Percentiles rank a stretch among this genome's conserved stretches.
These are phyloP conservation scores for Poecilia latipinna DNA, from an alignment of 2,113 vertebrate species.

Conservation along the genomic window DNA sequence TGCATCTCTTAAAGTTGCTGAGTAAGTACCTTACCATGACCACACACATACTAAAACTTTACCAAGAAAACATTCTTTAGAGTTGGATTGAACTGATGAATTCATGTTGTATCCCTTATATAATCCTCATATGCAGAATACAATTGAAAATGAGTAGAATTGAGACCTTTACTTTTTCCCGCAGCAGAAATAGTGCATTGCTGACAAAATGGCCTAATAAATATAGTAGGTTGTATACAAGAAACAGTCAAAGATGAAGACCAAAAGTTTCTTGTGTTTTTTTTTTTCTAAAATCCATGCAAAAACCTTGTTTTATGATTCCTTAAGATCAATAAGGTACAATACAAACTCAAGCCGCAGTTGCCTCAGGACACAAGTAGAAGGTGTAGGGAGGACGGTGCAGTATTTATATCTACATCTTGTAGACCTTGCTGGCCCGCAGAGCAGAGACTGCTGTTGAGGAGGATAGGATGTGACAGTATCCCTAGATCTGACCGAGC, in stretches of 20 bases:
- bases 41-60: neutral
- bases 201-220: too few species aligned
- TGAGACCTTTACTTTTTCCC: too few species aligned
- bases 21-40: too few species aligned
- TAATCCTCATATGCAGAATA: too few species aligned
- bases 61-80: slow-evolving; percentile 6
- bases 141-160: too few species aligned
- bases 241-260: neutral
- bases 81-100: neutral
- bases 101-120: neutral
- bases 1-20: too few species aligned
- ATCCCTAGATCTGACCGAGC: slow-evolving; percentile 61
- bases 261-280: slow-evolving; percentile 5
- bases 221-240: too few species aligned
- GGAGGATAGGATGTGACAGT: slow-evolving; percentile 64
- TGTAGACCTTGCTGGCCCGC: slow-evolving; percentile 21
- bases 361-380: slow-evolving; percentile 23
- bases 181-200: too few species aligned
- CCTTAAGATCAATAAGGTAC: slow-evolving; percentile 15
- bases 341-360: slow-evolving; percentile 6
- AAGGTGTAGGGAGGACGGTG: slow-evolving; percentile 37
- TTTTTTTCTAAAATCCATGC: neutral
- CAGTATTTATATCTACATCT: slow-evolving; percentile 56
- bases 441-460: slow-evolving; percentile 44
- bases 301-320: slow-evolving; percentile 11